Evolutionary conservation across 2,888 invertebrate genomes (phyloP), one percentile per base, ranked within the genome.

Genomic region (Pyrrhia umbra): DNA sequence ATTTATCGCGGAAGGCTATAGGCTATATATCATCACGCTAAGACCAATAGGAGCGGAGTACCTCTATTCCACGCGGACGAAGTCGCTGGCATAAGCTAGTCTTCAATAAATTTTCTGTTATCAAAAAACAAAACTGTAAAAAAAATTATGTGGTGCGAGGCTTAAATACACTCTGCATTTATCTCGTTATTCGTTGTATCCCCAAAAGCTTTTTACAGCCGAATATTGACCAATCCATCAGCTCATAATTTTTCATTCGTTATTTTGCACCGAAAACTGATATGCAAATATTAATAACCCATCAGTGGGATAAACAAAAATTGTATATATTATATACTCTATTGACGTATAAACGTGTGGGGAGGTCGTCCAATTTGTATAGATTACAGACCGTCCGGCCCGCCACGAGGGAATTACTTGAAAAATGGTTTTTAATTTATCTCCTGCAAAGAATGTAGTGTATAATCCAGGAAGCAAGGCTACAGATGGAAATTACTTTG

Each of bases 351-450:
- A 79, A 84, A 77, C 81, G 82, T 81, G 77, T 78, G 80, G 72
- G 71, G 57, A 80, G 72, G 65, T 80, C 80, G 59, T 74, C 77
- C 86, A 85, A 89, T 89, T 88, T 85, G 86, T 86, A 85, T 86
- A 87, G 88, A 89, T 90, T 89, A 88, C 83, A 81, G n/a, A n/a
- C 82, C 77, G 77, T 75, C 78, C 61, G 64, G 23, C 63, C 49
- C n/a, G 45, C 64, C 75, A 42, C 55, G 52, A 30, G 84, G 83
- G 85, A 87, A 87, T 88, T 82, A 84, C 80, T 83, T 87, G 88
- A 88, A 89, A 89, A 90, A 90, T 89, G 83, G 83, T 84, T 88
- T 86, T 89, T 86, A 88, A 88, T 90, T 88, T 88, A 85, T 88
- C 84, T 81, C 55, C 57, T 23, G 57, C 59, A 72, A 59, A 65